These are phyloP conservation scores for Chloroceryle inda DNA, from an alignment of 2,797 vertebrate species.

Conservation along the genomic window DNA sequence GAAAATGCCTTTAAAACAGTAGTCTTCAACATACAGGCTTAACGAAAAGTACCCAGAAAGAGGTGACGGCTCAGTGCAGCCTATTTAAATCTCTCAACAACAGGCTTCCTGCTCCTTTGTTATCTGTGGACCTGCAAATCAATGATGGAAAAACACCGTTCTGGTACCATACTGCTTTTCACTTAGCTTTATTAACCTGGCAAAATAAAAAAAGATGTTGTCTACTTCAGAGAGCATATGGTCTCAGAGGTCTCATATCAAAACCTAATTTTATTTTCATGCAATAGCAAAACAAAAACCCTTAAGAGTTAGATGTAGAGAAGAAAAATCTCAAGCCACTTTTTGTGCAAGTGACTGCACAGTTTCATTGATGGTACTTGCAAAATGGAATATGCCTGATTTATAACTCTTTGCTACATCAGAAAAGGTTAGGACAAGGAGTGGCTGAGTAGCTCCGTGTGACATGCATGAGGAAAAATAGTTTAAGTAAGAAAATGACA, in stretches of 20 bases:
- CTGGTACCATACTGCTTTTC: background rate
- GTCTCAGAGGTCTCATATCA: background rate
- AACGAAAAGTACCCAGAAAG: background rate
- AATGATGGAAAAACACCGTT: background rate
- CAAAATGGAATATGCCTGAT: background rate
- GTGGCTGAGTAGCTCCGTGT: background rate
- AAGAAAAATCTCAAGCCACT: background rate
- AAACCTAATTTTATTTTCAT: background rate
- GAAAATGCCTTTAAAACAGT: background rate
- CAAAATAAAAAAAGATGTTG: background rate
- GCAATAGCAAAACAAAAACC: background rate
- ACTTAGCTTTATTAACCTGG: background rate
- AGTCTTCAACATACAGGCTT: background rate
- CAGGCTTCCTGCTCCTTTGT: background rate
- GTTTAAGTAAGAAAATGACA: background rate
- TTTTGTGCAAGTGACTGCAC: background rate
- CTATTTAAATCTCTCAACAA: background rate
- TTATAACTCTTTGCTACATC: background rate
- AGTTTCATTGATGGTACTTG: background rate
- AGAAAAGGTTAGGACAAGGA: background rate
- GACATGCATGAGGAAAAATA: fast-evolving
- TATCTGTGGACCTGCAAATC: background rate
- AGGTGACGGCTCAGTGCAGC: background rate
- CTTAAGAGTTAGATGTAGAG: background rate
- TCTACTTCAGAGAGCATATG: background rate